Base-by-base conservation (phyloP, 2,888 invertebrate genomes). In the Alitta virens region DNA sequence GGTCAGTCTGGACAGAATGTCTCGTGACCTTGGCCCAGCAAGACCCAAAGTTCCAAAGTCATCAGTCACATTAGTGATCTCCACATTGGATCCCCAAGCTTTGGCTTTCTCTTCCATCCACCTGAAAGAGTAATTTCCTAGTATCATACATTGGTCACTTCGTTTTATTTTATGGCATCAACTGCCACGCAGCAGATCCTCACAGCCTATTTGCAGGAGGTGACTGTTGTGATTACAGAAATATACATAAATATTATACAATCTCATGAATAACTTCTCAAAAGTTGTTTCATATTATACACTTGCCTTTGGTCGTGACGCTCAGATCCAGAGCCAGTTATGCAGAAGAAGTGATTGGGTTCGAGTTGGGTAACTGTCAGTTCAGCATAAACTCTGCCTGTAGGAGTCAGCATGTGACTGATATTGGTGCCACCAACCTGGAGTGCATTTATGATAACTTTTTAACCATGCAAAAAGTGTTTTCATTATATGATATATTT, bases 241-340 rank as follows among this genome's bases (percentile, higher is more conserved):
- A 33, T 33, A 12, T 33, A 5, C 33, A 7, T 12, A 5, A 33
- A 12, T 33, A 12, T 33, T 33, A n/a, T n/a, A 7, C 33, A 7
- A 7, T 33, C 33, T 33, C 33, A 33, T 33, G n/a, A n/a, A n/a
- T n/a, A n/a, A n/a, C n/a, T n/a, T n/a, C n/a, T n/a, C n/a, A n/a
- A 33, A 33, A 33, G 33, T 12, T n/a, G 33, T 5, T 33, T 33
- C 33, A n/a, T n/a, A n/a, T n/a, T n/a, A n/a, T n/a, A n/a, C n/a
- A 33, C 62, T 56, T 55, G 82, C 83, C 83, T 81, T 59, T 83
- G 70, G 70, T 84, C 83, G 63, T 84, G 79, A 21, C 80, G 67
- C 66, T 84, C 84, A 12, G 81, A 77, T 38, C 78, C 79, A n/a
- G 82, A 78, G 21, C 83, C 82, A 2, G 83, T 82, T 57, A 84